Evolutionary conservation across 2,888 invertebrate genomes (phyloP).

Genomic region (Calameuta idolon): DNA sequence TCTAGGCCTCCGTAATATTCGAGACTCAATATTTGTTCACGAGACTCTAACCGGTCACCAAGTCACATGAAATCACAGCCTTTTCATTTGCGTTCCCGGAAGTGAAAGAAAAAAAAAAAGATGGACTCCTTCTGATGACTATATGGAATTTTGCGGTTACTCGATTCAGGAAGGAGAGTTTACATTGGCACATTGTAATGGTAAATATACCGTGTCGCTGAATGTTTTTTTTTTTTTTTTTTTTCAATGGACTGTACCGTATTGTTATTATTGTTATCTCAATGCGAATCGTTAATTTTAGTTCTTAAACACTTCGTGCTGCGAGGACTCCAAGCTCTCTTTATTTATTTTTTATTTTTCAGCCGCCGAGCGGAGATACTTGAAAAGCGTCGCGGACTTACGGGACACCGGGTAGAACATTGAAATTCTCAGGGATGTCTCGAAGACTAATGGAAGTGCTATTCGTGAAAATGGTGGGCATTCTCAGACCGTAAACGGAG

Average conservation of each 20-base stretch:
- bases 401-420: slow-evolving; percentile 33
- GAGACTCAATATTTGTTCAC: slow-evolving; percentile 39
- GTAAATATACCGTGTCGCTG: not conserved
- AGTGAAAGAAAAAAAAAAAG: not conserved
- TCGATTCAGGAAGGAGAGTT: not conserved
- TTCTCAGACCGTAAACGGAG: slow-evolving; percentile 38
- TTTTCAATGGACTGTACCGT: not conserved
- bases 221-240: not conserved
- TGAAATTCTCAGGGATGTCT: slow-evolving; percentile 36
- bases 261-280: not conserved
- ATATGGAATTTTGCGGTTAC: not conserved
- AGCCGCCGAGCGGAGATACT: not conserved
- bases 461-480: slow-evolving; percentile 33
- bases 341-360: not conserved
- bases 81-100: not conserved
- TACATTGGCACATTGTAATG: not conserved
- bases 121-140: not conserved
- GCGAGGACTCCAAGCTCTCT: not conserved
- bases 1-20: slow-evolving; percentile 29
- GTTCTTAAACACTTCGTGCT: not conserved
- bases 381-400: not conserved
- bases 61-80: not conserved
- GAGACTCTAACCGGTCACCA: not conserved
- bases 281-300: not conserved
- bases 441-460: slow-evolving; percentile 43